Base-by-base conservation (phyloP, 1,140 invertebrate genomes). In the Eubasilissa regina region DNA sequence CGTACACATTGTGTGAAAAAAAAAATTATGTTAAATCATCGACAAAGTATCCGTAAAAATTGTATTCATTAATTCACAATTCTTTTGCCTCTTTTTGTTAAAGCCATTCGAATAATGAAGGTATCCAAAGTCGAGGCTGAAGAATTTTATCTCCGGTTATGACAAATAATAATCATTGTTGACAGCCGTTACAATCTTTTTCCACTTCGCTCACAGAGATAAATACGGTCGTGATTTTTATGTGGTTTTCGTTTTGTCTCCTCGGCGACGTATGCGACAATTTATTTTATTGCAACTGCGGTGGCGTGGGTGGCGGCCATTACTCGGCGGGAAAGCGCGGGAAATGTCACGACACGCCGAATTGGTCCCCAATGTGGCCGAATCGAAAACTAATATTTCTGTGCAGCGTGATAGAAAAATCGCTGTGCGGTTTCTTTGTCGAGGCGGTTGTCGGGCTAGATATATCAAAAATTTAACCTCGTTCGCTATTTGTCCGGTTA, bases 341-440 rank as follows among this genome's bases (percentile, higher is more conserved):
- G 62, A 77, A 77, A 77, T 68, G 60, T 35, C 75, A 62, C 73
- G 56, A 75, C 53, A 60, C 53, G 73, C 74, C 58, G 74, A 77
- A 77, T 77, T 53, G 62, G 45, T 53, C 68, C 55, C 75, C 75
- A 25, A 66, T 66, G 45, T 66, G 75, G 53, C 62, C 70, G 25
- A 60, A 60, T 60, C 44, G 55, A 62, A 75, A 64, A 64, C 74
- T 17, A 75, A 62, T 62, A 56, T 9, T 70, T 70, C 66, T 17
- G 66, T 17, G 43, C 19, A 48, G 47, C 15, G 66, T 19, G 43
- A 47, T 19, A n/a, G 66, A 70, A 70, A 70, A 48, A 70, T 70
- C 13, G 35, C 17, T 47, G 3, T 25, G 60, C 35, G 35, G 13
- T 64, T 64, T 21, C 21, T 64, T 44, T 64, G 35, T 58, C 8